Conservation (phyloP, 2,797 vertebrate genomes). For the Emys orbicularis region DNA sequence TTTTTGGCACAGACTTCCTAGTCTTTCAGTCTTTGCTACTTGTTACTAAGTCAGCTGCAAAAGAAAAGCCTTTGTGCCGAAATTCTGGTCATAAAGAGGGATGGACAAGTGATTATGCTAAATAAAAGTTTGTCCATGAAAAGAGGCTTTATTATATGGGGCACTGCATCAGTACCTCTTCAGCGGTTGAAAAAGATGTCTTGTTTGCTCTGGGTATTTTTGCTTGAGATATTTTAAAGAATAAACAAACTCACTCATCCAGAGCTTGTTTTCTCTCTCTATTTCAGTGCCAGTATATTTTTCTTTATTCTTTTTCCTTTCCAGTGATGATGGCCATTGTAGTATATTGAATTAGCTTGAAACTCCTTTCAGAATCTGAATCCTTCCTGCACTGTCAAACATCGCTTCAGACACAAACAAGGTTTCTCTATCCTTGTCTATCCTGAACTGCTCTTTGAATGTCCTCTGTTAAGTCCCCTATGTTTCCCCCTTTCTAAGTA, state of each 20-base stretch:
- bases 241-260: not conserved
- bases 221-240: slow-evolving; percentile 24
- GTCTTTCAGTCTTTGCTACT: not conserved
- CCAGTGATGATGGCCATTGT: not conserved
- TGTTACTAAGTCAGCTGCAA: slow-evolving; percentile 36
- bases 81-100: slow-evolving; percentile 35
- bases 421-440: not conserved
- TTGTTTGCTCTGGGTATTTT: not conserved
- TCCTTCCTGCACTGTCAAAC: not conserved
- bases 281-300: slow-evolving; percentile 9
- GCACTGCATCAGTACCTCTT: not conserved
- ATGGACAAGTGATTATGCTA: not conserved
- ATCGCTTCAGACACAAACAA: not conserved
- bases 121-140: not conserved
- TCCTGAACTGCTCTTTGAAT: not conserved
- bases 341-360: not conserved
- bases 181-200: not conserved
- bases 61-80: slow-evolving; percentile 13
- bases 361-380: not conserved
- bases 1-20: not conserved
- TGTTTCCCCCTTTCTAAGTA: not conserved
- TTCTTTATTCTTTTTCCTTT: not conserved
- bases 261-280: slow-evolving; percentile 4
- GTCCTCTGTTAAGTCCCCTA: not conserved
- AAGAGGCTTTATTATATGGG: not conserved